Evolutionary conservation across 2,797 vertebrate species (phyloP), one percentile per base, ranked within the genome.

Genomic region (Phyllotis vaccarum): DNA sequence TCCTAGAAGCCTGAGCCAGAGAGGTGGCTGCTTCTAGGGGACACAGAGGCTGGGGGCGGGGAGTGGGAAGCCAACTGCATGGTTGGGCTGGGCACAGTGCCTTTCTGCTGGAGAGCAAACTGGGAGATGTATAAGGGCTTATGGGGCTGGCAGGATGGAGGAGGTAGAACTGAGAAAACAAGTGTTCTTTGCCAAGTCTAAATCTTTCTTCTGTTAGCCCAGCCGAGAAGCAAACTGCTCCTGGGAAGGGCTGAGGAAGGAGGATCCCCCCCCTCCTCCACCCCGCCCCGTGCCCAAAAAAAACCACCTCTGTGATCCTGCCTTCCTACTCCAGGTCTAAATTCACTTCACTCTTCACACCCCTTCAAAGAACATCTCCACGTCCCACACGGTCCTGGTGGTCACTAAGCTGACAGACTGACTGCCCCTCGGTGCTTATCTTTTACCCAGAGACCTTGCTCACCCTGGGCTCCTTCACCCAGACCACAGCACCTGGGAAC

Each of bases 71-170:
- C 75, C 75, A 37, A 78, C 29, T 14, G 16, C 10, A 93, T 66
- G 89, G 29, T 0, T 1, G 9, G 19, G 0, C 27, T 0, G 0
- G 37, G 29, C 46, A 3, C 22, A 2, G 7, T 2, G 24, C 43
- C 87, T 86, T 83, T 0, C 0, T 62, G 60, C 14, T 6, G 16
- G 40, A 70, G 40, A 54, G 0, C 8, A 2, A 68, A 66, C 29
- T 12, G 22, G 70, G 5, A 40, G 37, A 37, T n/a, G 2, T 16
- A 56, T 10, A 19, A n/a, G n/a, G 9, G 2, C 81, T 79, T 24
- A 3, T 40, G 62, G 34, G 13, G 34, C 74, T 81, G 11, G 54
- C 78, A 46, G 79, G 72, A 9, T 2, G 1, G 31, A 16, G 14
- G 17, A 31, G 21, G 66, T 1, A 16, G 5, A 91, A 74, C 83